A percentile compares a stretch with the other conserved stretches of the same genome.
phyloP scores from a whole-genome alignment of 2,797 vertebrate genomes.

The Epinephelus coioides region DNA sequence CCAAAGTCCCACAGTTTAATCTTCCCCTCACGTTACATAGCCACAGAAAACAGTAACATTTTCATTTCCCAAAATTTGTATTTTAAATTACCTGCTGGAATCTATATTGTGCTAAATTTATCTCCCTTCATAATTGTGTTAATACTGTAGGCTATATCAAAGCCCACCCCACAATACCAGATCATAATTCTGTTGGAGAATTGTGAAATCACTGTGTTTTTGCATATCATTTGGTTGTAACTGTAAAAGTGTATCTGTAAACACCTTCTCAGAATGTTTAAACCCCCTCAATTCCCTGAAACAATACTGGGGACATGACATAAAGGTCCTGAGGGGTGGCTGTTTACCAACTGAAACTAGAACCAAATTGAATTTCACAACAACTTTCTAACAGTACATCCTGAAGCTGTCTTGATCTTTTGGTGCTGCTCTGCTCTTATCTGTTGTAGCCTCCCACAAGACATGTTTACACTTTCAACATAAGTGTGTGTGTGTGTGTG shows the following conservation, averaged over 20 bases:
- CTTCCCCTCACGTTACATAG: background rate
- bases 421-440: constrained; percentile 35
- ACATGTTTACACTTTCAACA: constrained; percentile 52
- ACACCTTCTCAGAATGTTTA: background rate
- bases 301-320: background rate
- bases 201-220: no score
- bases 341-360: constrained; percentile 37
- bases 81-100: background rate
- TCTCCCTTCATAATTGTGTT: background rate
- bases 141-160: background rate
- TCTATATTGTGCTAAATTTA: background rate
- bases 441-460: constrained; percentile 41
- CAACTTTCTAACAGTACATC: constrained; percentile 7
- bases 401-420: constrained; percentile 23
- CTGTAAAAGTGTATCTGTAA: background rate
- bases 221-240: background rate
- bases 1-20: background rate
- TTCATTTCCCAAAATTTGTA: background rate
- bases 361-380: constrained; percentile 39
- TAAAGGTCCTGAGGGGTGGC: background rate
- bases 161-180: no score
- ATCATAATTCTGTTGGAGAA: no score
- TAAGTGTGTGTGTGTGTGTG: background rate
- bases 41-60: background rate
- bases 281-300: constrained; percentile 1